These are phyloP conservation scores for Shargacucullia verbasci DNA, from an alignment of 2,888 invertebrate genomes.

Conservation along the genomic window DNA sequence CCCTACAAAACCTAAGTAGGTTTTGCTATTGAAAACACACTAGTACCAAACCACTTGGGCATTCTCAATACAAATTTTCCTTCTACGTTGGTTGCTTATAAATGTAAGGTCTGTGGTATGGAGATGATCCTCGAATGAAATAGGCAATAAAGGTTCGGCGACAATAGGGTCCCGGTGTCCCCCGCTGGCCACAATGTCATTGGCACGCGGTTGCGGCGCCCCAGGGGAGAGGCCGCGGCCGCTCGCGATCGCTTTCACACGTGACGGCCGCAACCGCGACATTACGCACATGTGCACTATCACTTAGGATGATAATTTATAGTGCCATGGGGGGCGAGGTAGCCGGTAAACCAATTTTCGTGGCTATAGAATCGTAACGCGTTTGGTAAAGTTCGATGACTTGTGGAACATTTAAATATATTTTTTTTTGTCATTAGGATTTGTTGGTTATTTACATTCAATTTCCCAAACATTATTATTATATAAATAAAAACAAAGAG, in stretches of 20 bases:
- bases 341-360: not conserved
- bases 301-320: conserved; percentile 40
- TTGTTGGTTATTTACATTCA: not conserved
- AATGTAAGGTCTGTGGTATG: conserved; percentile 6
- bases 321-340: not conserved
- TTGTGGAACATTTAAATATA: too few relatives aligned
- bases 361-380: too few relatives aligned
- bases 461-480: not conserved
- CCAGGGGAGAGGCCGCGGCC: conserved; percentile 18
- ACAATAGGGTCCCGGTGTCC: conserved; percentile 15
- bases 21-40: too few relatives aligned
- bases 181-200: conserved; percentile 28
- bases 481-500: too few relatives aligned
- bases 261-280: conserved; percentile 15
- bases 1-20: too few relatives aligned
- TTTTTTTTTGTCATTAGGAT: too few relatives aligned
- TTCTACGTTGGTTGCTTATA: conserved; percentile 9
- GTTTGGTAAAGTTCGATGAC: too few relatives aligned
- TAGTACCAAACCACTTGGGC: too few relatives aligned
- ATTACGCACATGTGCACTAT: conserved; percentile 43
- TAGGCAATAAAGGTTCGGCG: conserved; percentile 32
- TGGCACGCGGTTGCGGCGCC: conserved; percentile 19
- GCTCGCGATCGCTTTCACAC: conserved; percentile 7
- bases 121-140: conserved; percentile 23
- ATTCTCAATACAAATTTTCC: conserved; percentile 8